A percentile compares a stretch with the other conserved stretches of the same genome.
Conservation (phyloP, 2,113 vertebrate species). For the Thamnophis sirtalis region DNA sequence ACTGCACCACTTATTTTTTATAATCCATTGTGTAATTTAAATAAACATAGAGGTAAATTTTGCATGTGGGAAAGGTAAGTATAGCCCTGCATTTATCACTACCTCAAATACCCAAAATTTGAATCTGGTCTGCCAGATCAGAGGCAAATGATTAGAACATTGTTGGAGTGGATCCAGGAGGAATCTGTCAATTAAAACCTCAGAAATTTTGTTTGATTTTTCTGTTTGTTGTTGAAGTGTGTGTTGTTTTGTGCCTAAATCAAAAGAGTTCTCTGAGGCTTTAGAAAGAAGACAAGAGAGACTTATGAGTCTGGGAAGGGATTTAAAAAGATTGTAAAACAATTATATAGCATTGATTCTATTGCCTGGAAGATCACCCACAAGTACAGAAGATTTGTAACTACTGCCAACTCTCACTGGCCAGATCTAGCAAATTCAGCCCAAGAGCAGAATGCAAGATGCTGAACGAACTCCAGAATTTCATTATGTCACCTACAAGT, state of each 20-base stretch:
- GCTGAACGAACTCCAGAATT: background rate
- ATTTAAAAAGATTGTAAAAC: background rate
- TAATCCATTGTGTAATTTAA: background rate
- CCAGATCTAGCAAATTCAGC: background rate
- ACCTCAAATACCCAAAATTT: background rate
- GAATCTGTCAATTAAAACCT: background rate
- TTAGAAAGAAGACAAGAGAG: background rate
- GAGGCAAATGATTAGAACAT: background rate
- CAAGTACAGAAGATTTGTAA: background rate
- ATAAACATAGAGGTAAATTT: background rate
- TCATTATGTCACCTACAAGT: background rate
- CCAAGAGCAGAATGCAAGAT: background rate
- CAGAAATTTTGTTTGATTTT: background rate
- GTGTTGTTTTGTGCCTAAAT: background rate
- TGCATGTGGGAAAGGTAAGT: background rate
- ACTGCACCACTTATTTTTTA: background rate
- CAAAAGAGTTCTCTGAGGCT: background rate
- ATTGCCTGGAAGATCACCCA: background rate
- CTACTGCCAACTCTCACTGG: background rate
- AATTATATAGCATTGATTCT: background rate
- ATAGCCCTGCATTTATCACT: background rate
- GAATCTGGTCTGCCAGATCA: background rate
- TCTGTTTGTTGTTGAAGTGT: background rate
- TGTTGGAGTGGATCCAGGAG: background rate
- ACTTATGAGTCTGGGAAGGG: background rate